Percentiles rank a stretch among this genome's conserved stretches.
phyloP scores from a whole-genome alignment of 2,113 vertebrate species.

The Antennarius striatus region DNA sequence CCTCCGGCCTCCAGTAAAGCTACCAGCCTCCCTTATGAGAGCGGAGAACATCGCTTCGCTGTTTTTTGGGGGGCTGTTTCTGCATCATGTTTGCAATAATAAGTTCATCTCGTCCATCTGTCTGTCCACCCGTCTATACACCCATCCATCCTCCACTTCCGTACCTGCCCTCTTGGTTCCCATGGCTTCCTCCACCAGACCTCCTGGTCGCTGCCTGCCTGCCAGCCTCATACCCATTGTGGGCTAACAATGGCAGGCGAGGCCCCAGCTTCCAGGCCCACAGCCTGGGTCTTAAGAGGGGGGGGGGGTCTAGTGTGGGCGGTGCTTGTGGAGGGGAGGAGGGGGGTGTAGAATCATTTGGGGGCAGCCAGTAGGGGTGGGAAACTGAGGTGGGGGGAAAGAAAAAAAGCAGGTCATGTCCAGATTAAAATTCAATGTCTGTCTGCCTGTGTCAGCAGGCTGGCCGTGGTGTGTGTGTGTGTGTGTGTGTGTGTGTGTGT shows the following conservation, averaged over 20 bases:
- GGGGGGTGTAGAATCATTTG: slow-evolving; percentile 66
- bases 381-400: slow-evolving; percentile 26
- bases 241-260: slow-evolving; percentile 80
- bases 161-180: slow-evolving; percentile 36
- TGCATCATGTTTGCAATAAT: too few species aligned
- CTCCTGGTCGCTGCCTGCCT: slow-evolving; percentile 74
- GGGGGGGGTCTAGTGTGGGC: slow-evolving; percentile 28
- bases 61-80: too few species aligned
- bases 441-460: slow-evolving; percentile 64
- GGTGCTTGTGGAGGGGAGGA: slow-evolving; percentile 28
- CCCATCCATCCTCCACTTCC: slow-evolving; percentile 5
- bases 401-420: slow-evolving; percentile 81
- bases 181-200: slow-evolving; percentile 52
- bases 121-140: too few species aligned
- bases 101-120: too few species aligned
- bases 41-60: too few species aligned
- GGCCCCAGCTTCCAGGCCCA: slow-evolving; percentile 81
- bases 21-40: too few species aligned
- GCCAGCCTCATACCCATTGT: slow-evolving; percentile 77
- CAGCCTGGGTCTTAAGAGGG: slow-evolving; percentile 53
- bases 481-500: background rate
- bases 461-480: slow-evolving; percentile 11
- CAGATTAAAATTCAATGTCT: slow-evolving; percentile 78
- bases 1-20: slow-evolving; percentile 9
- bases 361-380: slow-evolving; percentile 54